phyloP scores from a whole-genome alignment of 2,888 invertebrate genomes.

The Furcula furcula region DNA sequence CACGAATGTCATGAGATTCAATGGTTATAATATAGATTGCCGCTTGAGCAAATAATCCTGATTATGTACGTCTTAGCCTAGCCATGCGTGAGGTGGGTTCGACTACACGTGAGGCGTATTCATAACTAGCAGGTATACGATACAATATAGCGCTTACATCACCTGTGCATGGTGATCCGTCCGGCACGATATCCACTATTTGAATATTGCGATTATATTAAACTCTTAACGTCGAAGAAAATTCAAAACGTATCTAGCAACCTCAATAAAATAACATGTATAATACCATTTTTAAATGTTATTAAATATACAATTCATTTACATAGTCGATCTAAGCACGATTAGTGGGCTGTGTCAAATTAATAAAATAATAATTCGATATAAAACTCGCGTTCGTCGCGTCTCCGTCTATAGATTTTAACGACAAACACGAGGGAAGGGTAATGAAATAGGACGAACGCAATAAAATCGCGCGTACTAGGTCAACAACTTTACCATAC shows the following conservation, averaged over 20 bases:
- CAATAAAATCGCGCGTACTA: slow-evolving; percentile 51
- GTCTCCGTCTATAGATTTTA: slow-evolving; percentile 54
- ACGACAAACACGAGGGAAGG: slow-evolving; percentile 62
- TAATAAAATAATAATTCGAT: slow-evolving; percentile 56
- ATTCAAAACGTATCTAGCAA: slow-evolving; percentile 69
- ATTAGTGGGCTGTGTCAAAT: slow-evolving; percentile 53
- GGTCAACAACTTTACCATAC: slow-evolving; percentile 61
- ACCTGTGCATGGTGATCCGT: slow-evolving; percentile 59
- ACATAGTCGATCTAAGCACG: slow-evolving; percentile 69
- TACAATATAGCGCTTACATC: slow-evolving; percentile 56
- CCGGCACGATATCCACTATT: slow-evolving; percentile 52
- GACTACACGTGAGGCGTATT: slow-evolving; percentile 55
- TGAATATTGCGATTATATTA: slow-evolving; percentile 49
- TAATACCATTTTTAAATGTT: slow-evolving; percentile 63
- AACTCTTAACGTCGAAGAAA: slow-evolving; percentile 58
- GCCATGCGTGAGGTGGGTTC: slow-evolving; percentile 74
- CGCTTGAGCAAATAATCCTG: slow-evolving; percentile 79
- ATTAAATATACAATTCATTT: slow-evolving; percentile 73
- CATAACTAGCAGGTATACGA: slow-evolving; percentile 51
- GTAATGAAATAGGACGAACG: slow-evolving; percentile 52
- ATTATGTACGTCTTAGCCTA: slow-evolving; percentile 64
- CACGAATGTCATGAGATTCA: slow-evolving; percentile 78
- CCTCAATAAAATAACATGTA: slow-evolving; percentile 72
- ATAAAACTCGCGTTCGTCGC: slow-evolving; percentile 53
- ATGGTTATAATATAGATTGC: slow-evolving; percentile 68